Conservation (phyloP, 2,888 invertebrate genomes). For the Acanthacorydalis orientalis region DNA sequence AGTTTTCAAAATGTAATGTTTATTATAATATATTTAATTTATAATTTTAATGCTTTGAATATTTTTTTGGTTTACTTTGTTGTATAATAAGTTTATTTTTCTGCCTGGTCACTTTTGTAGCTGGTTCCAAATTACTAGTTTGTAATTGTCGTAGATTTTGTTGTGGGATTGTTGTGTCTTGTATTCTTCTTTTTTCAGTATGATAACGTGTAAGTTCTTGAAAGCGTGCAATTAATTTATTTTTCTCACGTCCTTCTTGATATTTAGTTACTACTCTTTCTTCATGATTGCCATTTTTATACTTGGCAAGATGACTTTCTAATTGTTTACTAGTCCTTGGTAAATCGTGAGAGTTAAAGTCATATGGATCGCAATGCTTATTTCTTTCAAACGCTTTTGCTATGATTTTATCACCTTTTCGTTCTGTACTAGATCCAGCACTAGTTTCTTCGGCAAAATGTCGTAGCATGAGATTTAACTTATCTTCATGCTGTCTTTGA, state of each 20-base stretch:
- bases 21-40: too few species aligned
- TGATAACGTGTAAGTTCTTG: slow-evolving; percentile 29
- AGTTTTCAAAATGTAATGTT: too few species aligned
- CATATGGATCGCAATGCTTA: background rate
- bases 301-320: slow-evolving; percentile 8
- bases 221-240: slow-evolving; percentile 33
- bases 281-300: slow-evolving; percentile 4
- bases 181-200: slow-evolving; percentile 19
- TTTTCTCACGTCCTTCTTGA: slow-evolving; percentile 29
- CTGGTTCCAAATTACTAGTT: slow-evolving; percentile 38
- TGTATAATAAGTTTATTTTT: slow-evolving; percentile 72
- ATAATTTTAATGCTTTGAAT: slow-evolving; percentile 3
- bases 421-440: slow-evolving; percentile 16
- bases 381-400: slow-evolving; percentile 2
- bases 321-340: slow-evolving; percentile 18
- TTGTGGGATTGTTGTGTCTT: slow-evolving; percentile 38
- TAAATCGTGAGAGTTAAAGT: slow-evolving; percentile 12
- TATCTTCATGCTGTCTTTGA: slow-evolving; percentile 47
- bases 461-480: slow-evolving; percentile 40
- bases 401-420: slow-evolving; percentile 3
- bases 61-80: slow-evolving; percentile 30
- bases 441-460: slow-evolving; percentile 39
- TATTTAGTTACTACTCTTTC: slow-evolving; percentile 22
- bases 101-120: slow-evolving; percentile 66
- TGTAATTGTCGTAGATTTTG: slow-evolving; percentile 52